Base-by-base conservation (phyloP, 2,888 invertebrate genomes). In the Mythimna ferrago region DNA sequence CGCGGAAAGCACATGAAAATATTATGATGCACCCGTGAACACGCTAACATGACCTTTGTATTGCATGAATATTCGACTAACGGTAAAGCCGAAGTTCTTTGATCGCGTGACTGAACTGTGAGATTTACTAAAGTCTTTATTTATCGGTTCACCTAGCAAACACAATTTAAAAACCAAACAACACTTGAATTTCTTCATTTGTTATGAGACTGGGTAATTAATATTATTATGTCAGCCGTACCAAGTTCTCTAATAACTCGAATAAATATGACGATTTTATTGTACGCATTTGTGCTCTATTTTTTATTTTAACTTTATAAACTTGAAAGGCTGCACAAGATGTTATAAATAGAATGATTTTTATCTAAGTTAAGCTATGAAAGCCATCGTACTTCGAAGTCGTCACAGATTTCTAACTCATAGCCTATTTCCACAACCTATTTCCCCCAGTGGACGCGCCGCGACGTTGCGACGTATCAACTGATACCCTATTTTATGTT, bases 401-500 rank as follows among this genome's bases (percentile, higher is more conserved):
- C n/a, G 54, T 66, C 44, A 61, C 41, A 66, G 66, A 75, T 61
- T 67, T 74, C 44, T 32, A 64, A 67, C 80, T 75, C 71, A 69
- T 74, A 81, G 72, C 78, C 78, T 68, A 81, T 73, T 68, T 81
- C 66, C 74, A 58, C 60, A 78, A 71, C 72, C 84, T 78, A 81
- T 73, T 78, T 82, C 51, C 41, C 56, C 69, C 44, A 73, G 32
- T 53, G 54, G 58, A 60, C 44, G 57, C 54, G 41, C 6, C 75
- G 53, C 60, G 35, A 53, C 53, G 65, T 64, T 61, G 70, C 32
- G 32, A 71, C 64, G 60, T 70, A 63, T 71, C 71, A 70, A 68
- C 78, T 60, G 73, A 82, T 71, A 82, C 54, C 66, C 69, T 75
- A 75, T 66, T 66, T 53, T 57, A 72, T 67, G 51, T 26, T 51